These are phyloP conservation scores for Nephotettix cincticeps DNA, from an alignment of 1,140 invertebrate genomes.

Conservation along the genomic window DNA sequence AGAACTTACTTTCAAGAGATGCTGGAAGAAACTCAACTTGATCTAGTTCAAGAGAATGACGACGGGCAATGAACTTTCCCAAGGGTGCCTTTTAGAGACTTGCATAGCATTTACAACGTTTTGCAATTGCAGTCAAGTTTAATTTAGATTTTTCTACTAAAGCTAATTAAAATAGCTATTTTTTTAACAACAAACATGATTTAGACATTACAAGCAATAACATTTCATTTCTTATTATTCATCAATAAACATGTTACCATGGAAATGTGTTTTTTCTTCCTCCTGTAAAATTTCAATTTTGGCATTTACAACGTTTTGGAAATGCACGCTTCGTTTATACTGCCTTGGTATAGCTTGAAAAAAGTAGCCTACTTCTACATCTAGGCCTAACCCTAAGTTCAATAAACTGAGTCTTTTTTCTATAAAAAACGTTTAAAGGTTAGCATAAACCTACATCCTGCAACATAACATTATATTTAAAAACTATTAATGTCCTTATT, in stretches of 20 bases:
- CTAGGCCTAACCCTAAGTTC: too few species aligned
- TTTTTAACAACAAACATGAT: slow-evolving; percentile 10
- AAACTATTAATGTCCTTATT: background rate
- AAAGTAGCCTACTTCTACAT: too few species aligned
- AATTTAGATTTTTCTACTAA: background rate
- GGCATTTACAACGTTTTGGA: too few species aligned
- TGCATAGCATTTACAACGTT: background rate
- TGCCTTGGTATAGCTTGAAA: too few species aligned
- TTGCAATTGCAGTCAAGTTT: background rate
- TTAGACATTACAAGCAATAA: slow-evolving; percentile 3
- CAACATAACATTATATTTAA: too few species aligned
- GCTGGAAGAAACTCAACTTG: too few species aligned
- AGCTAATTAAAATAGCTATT: slow-evolving; percentile 3
- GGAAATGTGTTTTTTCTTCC: background rate
- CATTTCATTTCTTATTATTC: background rate
- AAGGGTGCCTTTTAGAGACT: background rate
- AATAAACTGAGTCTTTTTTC: too few species aligned
- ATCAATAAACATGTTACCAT: slow-evolving; percentile 1
- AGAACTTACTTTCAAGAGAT: too few species aligned
- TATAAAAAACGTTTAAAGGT: too few species aligned
- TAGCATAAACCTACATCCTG: too few species aligned
- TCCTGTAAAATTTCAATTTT: background rate
- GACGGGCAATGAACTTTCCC: slow-evolving; percentile 6
- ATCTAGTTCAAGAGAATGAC: background rate
- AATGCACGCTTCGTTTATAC: too few species aligned